Conservation (phyloP, 2,888 invertebrate species). For the Hecatera dysodea region DNA sequence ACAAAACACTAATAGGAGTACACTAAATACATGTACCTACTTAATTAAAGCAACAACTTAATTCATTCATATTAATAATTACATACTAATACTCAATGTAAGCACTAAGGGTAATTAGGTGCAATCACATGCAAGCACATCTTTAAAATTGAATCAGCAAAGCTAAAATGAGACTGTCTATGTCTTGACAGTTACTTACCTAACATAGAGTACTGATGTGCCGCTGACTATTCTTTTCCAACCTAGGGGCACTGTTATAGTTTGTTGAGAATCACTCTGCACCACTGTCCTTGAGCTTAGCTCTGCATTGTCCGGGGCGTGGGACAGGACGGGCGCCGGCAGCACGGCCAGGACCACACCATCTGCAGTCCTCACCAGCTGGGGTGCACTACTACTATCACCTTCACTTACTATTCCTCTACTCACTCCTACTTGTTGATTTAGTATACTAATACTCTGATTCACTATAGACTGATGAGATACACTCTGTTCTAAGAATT, state of each 20-base stretch:
- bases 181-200: conserved; percentile 72
- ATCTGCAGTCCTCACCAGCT: conserved; percentile 86
- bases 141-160: conserved; percentile 2
- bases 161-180: not conserved
- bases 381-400: conserved; percentile 79
- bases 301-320: conserved; percentile 76
- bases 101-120: not conserved
- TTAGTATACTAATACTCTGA: conserved; percentile 89
- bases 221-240: conserved; percentile 88
- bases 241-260: conserved; percentile 87
- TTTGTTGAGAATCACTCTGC: conserved; percentile 84
- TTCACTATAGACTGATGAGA: conserved; percentile 89
- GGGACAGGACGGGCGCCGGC: conserved; percentile 77
- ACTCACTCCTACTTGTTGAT: conserved; percentile 88
- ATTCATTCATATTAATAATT: not conserved
- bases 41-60: not conserved
- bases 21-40: not conserved
- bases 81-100: not conserved
- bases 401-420: conserved; percentile 82
- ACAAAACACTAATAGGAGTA: not conserved
- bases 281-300: conserved; percentile 78
- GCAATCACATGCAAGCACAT: conserved; percentile 1
- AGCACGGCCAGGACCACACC: conserved; percentile 88
- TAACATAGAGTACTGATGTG: conserved; percentile 85
- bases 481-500: conserved; percentile 89